Base-by-base conservation (phyloP, 2,113 vertebrate genomes). In the Tragelaphus buxtoni region DNA sequence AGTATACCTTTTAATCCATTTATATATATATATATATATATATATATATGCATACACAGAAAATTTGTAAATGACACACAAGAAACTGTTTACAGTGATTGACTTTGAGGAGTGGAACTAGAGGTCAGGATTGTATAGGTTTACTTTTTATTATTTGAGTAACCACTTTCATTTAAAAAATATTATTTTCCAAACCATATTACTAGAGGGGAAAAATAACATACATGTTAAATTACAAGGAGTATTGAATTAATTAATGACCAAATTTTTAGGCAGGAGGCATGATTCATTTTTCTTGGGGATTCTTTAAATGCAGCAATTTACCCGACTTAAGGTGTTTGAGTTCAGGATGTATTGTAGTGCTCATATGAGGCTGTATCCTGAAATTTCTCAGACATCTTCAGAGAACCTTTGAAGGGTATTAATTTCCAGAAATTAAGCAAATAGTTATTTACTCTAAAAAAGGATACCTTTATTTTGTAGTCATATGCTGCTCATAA, bases 211-310 rank as follows among this genome's bases (percentile, higher is more conserved):
- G 76, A 12, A 39, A 28, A 49, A 91, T 83, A 53, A 24, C 0
- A 4, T 58, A 26, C 2, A 53, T 92, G 35, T 42, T 91, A 91
- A 90, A 85, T 90, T 96, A 84, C 22, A 92, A 63, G 26, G 22
- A n/a, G 16, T 20, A 83, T 32, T 63, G 16, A 93, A 65, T 90
- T 91, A 79, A 95, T 79, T 94, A 96, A 65, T 85, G 94, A 80
- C 76, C 35, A 56, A 60, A 13, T 74, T 96, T 96, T 51, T 89
- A 93, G 12, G 9, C 24, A 90, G 49, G 60, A 90, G 87, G 32
- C 8, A 83, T 63, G 53, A 84, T 32, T 92, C 12, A 22, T n/a
- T 97, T 93, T 72, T 86, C 30, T 39, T 49, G 12, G 47, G 49
- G 47, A 89, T 90, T 93, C 56, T 32, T 80, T 65, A 81, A 93